Conservation (phyloP, 2,113 vertebrate genomes). For the Spermophilus dauricus region DNA sequence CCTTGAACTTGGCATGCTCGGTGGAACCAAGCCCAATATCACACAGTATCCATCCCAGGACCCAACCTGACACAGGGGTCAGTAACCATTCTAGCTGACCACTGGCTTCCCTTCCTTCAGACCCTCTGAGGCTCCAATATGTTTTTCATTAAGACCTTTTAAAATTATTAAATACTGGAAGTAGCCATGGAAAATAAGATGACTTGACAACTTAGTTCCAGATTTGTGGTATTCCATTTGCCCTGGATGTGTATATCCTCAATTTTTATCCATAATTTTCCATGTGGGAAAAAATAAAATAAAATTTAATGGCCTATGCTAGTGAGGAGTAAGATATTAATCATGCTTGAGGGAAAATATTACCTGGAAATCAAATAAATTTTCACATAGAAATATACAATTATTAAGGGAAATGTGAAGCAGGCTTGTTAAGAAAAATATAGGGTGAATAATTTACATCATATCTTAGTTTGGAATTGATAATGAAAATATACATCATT, state of each 20-base stretch:
- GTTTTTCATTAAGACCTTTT: conserved; percentile 29
- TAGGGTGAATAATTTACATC: background rate
- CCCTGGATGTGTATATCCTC: background rate
- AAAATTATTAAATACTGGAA: conserved; percentile 23
- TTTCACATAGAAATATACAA: background rate
- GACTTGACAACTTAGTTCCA: background rate
- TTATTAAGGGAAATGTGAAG: background rate
- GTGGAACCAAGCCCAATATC: background rate
- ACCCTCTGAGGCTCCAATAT: background rate
- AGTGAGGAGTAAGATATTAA: background rate
- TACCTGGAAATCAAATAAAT: background rate
- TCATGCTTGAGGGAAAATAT: background rate
- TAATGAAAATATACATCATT: background rate
- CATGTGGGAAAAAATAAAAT: background rate
- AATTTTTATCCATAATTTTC: background rate
- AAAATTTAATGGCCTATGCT: background rate
- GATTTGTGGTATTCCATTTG: background rate
- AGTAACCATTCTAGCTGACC: no score
- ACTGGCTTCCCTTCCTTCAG: no score
- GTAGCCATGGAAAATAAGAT: background rate
- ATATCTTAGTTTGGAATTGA: background rate
- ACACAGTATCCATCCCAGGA: conserved; percentile 1
- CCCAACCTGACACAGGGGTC: background rate
- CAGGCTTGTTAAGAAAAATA: background rate
- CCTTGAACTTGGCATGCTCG: background rate